Base-by-base conservation (phyloP, 2,888 invertebrate species). In the Ectobius pallidus region DNA sequence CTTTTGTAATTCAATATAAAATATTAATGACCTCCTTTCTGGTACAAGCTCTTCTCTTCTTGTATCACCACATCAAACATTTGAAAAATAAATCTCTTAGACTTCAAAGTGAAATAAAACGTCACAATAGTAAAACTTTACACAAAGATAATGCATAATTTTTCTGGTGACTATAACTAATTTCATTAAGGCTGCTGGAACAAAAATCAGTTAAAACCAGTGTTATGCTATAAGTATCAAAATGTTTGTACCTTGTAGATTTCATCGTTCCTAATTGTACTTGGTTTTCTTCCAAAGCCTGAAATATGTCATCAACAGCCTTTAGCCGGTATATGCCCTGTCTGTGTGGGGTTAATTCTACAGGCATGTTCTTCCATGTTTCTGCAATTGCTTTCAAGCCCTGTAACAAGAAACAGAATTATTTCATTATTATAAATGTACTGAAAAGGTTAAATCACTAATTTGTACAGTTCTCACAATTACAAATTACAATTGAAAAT, bases 241-340 rank as follows among this genome's bases (percentile, higher is more conserved):
- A 25, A 39, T 2, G 42, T 32, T 42, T 46, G 61, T 82, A 88
- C 81, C 85, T 84, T 0, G 95, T 95, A 0, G 94, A 91, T 82
- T 96, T 96, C 93, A 96, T 95, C 0, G 92, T 89, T 0, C 93
- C 92, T 62, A 96, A 84, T 78, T 91, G 91, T 27, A 94, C 90
- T 84, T 93, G 91, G 81, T 96, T 92, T 76, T 96, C 95, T 83
- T 96, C 96, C 55, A 96, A 83, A 63, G 88, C 87, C 84, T 91
- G 89, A 80, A 89, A 90, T 69, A 94, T 90, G 6, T 95, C 94
- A 65, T 96, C 95, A 0, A 92, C 89, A 71, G 85, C 87, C 82
- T 90, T 92, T 67, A 96, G 88, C 79, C 86, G 89, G 82, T 87
- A 92, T 79, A 91, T 88, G 7, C 63, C 63, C 39, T 16, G 39